Evolutionary conservation across 2,888 invertebrate species (phyloP).

Genomic region (Augiades crinisus): DNA sequence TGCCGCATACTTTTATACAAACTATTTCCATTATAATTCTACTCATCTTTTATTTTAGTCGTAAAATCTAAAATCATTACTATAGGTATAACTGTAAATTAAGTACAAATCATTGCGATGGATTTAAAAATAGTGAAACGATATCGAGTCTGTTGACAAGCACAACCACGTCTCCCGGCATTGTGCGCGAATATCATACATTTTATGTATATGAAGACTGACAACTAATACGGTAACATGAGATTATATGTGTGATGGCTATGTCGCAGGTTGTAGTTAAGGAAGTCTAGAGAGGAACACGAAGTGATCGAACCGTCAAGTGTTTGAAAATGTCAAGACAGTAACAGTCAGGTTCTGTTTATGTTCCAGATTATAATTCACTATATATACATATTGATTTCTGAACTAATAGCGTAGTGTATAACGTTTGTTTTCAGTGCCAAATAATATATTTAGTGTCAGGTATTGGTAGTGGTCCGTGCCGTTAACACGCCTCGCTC

Average conservation of each 20-base stretch:
- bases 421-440: constrained; percentile 47
- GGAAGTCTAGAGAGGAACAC: not conserved
- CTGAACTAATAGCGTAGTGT: constrained; percentile 11
- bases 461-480: constrained; percentile 16
- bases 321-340: not conserved
- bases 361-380: constrained; percentile 1
- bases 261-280: not conserved
- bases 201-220: constrained; percentile 16
- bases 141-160: not conserved
- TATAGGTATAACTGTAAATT: constrained; percentile 8
- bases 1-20: constrained; percentile 10
- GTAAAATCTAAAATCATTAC: constrained; percentile 4
- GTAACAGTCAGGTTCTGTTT: not conserved
- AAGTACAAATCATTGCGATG: constrained; percentile 19
- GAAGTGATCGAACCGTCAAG: not conserved
- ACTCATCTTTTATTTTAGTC: not conserved
- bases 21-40: constrained; percentile 3
- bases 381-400: not conserved
- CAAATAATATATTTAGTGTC: constrained; percentile 48
- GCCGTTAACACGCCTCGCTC: constrained; percentile 31
- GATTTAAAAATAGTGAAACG: constrained; percentile 10
- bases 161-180: not conserved
- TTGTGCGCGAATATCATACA: constrained; percentile 5
- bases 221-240: constrained; percentile 11
- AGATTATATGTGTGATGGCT: not conserved